Base-by-base conservation (phyloP, 2,888 invertebrate species). In the Chalcis sispes region DNA sequence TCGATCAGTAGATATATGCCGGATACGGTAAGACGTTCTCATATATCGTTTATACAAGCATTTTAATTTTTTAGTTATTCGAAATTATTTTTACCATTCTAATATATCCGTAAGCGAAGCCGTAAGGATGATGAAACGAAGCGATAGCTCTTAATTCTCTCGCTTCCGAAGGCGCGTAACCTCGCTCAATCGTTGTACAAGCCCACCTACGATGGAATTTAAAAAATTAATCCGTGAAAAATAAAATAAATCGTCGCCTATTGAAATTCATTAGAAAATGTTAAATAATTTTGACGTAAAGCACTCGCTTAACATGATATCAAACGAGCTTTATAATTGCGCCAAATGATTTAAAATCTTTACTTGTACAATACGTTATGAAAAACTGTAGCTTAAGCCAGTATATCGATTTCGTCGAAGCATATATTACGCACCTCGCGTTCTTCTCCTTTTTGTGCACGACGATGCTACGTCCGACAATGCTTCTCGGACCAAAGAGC, bases 91-190 rank as follows among this genome's bases (percentile, higher is more conserved):
- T 86, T 89, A 94, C 93, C 94, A 98, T 93, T 87, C 95, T 91
- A 67, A 98, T 90, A 86, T 95, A 96, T 2, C 98, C 98, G 88
- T 92, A 93, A 0, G 96, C 95, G 88, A 93, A 95, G 0, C 97
- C 96, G 18, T 91, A 90, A 0, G 96, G 96, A 90, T 97, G 95
- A 89, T 97, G 96, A 89, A 98, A 98, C 0, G 96, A 96, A 1
- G 96, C 97, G 76, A 96, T 95, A 1, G 93, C 97, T 73, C 95
- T 91, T 59, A 96, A 90, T 90, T 97, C 96, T 42, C 95, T 90
- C 0, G 96, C 96, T 86, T 97, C 96, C 0, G 94, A 93, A 0
- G 96, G 95, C 77, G 96, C 94, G 89, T 96, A 96, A 0, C 96
- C 96, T 81, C 96, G 92, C 88, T 95, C 95, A 48, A 97, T 91